A percentile compares a stretch with the other conserved stretches of the same genome.
Conservation (phyloP, 1,140 invertebrate genomes). For the Drosophila ironensis region DNA sequence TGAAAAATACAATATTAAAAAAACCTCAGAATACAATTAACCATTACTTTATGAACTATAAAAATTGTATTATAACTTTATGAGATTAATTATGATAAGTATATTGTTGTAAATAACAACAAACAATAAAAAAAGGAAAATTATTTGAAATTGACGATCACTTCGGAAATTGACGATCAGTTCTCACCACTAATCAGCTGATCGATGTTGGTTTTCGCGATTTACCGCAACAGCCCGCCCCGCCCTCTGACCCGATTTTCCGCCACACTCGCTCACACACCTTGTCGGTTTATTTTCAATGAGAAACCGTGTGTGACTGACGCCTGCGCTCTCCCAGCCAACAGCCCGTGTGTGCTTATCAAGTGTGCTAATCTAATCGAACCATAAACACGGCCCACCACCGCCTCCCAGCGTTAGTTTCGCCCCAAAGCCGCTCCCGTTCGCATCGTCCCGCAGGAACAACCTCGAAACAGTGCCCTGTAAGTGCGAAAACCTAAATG, state of each 20-base stretch:
- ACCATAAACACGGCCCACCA: conserved; percentile 20
- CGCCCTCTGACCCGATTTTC: background rate
- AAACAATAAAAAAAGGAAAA: too few species aligned
- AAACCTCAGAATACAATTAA: too few species aligned
- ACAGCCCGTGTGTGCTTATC: conserved; percentile 48
- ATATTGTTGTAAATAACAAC: too few species aligned
- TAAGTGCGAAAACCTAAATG: conserved; percentile 18
- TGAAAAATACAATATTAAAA: too few species aligned
- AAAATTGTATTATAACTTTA: too few species aligned
- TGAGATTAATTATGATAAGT: too few species aligned
- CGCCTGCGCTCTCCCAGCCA: conserved; percentile 50
- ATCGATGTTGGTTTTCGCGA: conserved; percentile 7
- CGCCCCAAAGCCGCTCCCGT: conserved; percentile 41
- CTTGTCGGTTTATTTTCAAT: conserved; percentile 11
- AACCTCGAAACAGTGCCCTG: conserved; percentile 12
- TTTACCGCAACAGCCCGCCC: conserved; percentile 1
- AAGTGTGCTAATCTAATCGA: conserved; percentile 62
- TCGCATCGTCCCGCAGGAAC: conserved; percentile 13
- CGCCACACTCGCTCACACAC: too few species aligned
- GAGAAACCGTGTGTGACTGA: conserved; percentile 12
- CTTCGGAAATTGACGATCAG: too few species aligned
- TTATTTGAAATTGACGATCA: too few species aligned
- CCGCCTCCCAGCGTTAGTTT: conserved; percentile 27
- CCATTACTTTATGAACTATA: too few species aligned
- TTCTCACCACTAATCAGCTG: conserved; percentile 10